A percentile compares a stretch with the other conserved stretches of the same genome.
Conservation (phyloP, 2,113 vertebrate species). For the Cathartes aura region DNA sequence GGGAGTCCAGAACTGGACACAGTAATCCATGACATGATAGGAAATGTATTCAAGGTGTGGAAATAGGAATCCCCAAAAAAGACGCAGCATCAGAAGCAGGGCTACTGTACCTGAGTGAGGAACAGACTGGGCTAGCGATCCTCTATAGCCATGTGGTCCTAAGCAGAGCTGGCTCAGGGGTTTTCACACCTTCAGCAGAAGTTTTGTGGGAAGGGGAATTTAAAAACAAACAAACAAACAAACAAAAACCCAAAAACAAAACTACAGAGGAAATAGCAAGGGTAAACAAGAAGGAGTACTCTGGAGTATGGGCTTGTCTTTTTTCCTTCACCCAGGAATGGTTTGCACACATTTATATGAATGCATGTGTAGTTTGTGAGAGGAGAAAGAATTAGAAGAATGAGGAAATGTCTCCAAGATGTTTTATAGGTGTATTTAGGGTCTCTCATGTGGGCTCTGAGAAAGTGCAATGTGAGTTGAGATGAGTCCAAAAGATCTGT, state of each 20-base stretch:
- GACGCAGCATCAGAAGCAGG: neutral
- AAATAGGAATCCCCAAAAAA: neutral
- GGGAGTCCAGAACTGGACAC: neutral
- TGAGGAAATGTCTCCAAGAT: neutral
- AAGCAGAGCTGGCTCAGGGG: neutral
- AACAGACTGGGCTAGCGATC: neutral
- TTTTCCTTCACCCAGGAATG: neutral
- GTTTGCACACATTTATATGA: neutral
- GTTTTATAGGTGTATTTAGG: neutral
- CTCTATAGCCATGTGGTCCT: neutral
- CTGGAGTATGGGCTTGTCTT: neutral
- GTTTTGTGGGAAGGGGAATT: neutral
- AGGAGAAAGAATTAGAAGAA: neutral
- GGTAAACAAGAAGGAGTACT: neutral
- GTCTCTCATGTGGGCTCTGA: neutral
- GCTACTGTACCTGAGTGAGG: neutral
- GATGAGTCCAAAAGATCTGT: neutral
- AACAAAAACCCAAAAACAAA: neutral
- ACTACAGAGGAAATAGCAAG: neutral
- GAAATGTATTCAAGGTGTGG: neutral
- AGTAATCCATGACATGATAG: neutral
- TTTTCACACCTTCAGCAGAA: neutral
- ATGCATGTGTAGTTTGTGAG: neutral
- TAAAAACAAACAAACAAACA: too few relatives aligned
- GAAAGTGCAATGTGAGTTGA: neutral